Evolutionary conservation across 2,113 vertebrate genomes (phyloP), one percentile per base, ranked within the genome.

Genomic region (Arvicanthis niloticus): DNA sequence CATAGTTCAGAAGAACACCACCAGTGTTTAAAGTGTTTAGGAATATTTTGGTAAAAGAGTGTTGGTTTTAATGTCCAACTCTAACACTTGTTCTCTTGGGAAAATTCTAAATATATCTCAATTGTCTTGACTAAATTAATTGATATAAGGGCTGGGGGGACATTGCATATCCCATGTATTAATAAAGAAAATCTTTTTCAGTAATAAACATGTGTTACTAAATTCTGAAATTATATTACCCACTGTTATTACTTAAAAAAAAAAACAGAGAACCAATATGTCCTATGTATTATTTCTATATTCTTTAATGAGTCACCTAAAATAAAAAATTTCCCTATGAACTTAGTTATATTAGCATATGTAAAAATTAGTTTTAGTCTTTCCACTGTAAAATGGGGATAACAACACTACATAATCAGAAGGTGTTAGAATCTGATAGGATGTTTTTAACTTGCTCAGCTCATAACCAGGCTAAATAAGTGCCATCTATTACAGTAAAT

Each of bases 331-430:
- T 88, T 87, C 21, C 31, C 70, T 60, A 42, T 15, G 31, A 73
- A 51, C 24, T 92, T 53, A 88, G 34, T 92, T 80, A 93, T 89
- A 56, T 76, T 58, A 56, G 84, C 77, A n/a, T 40, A 37, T 56
- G 9, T 22, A 58, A 34, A 34, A 1, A 48, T 5, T 42, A 40
- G 56, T 77, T 93, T 92, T 40, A 72, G 2, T 80, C 93, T 86
- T 94, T 92, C 56, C 65, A 73, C 67, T 95, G 6, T 91, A 77
- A 94, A 95, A 91, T 94, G 31, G 81, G n/a, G 40, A 51, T 91
- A 53, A 87, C 82, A 95, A 73, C 68, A 70, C 3, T 91, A 16
- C 6, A 2, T 88, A 77, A 75, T 21, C 3, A 80, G 13, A 3
- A 1, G 4, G n/a, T 82, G 3, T 88, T 68, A 90, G 31, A 91